A percentile compares a stretch with the other conserved stretches of the same genome.
phyloP scores from a whole-genome alignment of 1,140 invertebrate genomes.

The Pseudomyrmex concolor region DNA sequence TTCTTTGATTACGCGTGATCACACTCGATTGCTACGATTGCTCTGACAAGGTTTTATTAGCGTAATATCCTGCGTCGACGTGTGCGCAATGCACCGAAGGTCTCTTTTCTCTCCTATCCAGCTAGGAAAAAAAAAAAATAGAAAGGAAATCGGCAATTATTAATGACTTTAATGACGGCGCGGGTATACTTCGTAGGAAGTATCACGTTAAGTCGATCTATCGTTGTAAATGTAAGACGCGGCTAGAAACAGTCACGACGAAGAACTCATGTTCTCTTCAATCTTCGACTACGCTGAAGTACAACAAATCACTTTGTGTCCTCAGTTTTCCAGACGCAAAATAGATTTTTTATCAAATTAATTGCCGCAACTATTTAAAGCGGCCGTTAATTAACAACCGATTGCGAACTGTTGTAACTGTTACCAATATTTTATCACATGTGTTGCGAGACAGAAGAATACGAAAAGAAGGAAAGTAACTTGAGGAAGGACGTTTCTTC shows the following conservation, averaged over 20 bases:
- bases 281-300: neutral
- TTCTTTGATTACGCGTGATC: conserved; percentile 27
- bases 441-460: neutral
- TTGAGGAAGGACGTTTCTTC: neutral
- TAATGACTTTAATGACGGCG: conserved; percentile 43
- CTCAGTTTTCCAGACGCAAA: neutral
- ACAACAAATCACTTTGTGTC: conserved; percentile 6
- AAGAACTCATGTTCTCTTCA: neutral
- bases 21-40: neutral
- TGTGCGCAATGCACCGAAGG: conserved; percentile 20
- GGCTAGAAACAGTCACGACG: neutral
- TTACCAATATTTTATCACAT: too few species aligned
- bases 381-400: too few species aligned
- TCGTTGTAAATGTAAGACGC: neutral
- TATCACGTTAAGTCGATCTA: conserved; percentile 11
- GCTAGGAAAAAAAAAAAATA: conserved; percentile 33
- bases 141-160: conserved; percentile 24
- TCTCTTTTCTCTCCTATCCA: neutral
- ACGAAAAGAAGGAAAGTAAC: neutral
- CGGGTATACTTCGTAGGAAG: conserved; percentile 25
- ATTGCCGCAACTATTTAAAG: neutral
- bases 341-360: neutral
- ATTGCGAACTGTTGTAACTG: too few species aligned
- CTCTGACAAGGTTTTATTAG: too few species aligned
- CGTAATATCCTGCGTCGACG: conserved; percentile 30